Conservation (phyloP, 2,113 vertebrate genomes). For the Caranx melampygus region DNA sequence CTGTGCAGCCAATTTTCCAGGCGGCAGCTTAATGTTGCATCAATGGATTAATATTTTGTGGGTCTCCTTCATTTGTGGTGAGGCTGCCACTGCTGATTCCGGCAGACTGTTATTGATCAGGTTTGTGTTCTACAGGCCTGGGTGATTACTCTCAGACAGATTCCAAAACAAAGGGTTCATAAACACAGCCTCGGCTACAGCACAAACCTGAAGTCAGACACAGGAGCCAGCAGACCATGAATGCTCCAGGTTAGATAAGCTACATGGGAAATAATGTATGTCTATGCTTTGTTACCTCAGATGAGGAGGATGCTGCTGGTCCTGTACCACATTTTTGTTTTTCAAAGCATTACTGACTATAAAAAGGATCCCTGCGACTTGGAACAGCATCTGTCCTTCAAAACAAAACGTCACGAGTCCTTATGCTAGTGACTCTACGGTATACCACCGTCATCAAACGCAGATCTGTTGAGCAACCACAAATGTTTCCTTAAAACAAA, state of each 20-base stretch:
- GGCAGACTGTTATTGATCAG: constrained; percentile 65
- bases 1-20: constrained; percentile 62
- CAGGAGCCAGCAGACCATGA: constrained; percentile 9
- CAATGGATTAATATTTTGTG: constrained; percentile 66
- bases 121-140: constrained; percentile 40
- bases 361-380: background rate
- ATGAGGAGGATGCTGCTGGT: background rate
- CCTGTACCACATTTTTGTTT: background rate
- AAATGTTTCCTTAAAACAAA: background rate
- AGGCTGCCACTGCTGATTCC: constrained; percentile 50
- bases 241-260: constrained; percentile 32
- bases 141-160: constrained; percentile 61
- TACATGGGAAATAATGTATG: constrained; percentile 19
- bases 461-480: background rate
- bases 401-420: background rate
- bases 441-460: no score
- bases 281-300: constrained; percentile 8
- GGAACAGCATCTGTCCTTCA: constrained; percentile 3
- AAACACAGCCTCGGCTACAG: constrained; percentile 30
- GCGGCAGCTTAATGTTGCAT: constrained; percentile 61
- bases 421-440: background rate
- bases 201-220: background rate
- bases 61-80: constrained; percentile 44
- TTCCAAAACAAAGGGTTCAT: constrained; percentile 56
- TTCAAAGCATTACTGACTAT: background rate